A percentile compares a stretch with the other conserved stretches of the same genome.
Evolutionary conservation across 2,797 vertebrate species (phyloP).

Genomic region (Muscicapa comitata): DNA sequence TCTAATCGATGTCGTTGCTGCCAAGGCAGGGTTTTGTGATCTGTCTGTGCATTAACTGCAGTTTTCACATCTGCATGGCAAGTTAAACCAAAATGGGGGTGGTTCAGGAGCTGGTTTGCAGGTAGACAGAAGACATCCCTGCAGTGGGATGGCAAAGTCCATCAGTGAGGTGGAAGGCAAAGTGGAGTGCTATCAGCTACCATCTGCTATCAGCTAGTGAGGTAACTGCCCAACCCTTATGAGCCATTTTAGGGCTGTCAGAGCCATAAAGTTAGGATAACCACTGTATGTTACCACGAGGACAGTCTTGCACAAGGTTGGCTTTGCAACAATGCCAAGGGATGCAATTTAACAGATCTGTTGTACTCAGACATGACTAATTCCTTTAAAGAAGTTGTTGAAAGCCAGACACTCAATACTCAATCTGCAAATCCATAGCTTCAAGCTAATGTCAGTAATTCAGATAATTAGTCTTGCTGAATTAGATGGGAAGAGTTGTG

Average conservation of each 20-base stretch:
- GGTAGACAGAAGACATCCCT: background rate
- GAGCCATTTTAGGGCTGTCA: background rate
- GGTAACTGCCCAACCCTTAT: background rate
- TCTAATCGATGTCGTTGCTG: background rate
- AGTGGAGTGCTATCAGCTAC: background rate
- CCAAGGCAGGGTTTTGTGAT: background rate
- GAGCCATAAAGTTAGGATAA: background rate
- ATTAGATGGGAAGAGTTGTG: constrained; percentile 42
- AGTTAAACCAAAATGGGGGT: background rate
- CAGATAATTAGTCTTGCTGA: constrained; percentile 59
- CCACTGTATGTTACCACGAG: background rate
- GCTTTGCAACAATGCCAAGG: background rate
- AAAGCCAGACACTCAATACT: background rate
- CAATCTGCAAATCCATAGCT: constrained; percentile 14
- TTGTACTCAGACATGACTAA: constrained; percentile 39
- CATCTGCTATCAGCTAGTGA: background rate
- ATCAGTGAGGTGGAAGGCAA: background rate
- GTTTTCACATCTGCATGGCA: background rate
- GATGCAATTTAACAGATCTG: constrained; percentile 1
- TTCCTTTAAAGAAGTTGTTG: constrained; percentile 42
- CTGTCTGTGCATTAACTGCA: background rate
- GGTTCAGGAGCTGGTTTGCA: background rate
- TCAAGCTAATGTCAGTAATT: constrained; percentile 48
- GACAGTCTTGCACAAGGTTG: background rate
- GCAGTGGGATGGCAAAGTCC: background rate